Evolutionary conservation across 2,113 vertebrate species (phyloP).

Genomic region (Meriones unguiculatus): DNA sequence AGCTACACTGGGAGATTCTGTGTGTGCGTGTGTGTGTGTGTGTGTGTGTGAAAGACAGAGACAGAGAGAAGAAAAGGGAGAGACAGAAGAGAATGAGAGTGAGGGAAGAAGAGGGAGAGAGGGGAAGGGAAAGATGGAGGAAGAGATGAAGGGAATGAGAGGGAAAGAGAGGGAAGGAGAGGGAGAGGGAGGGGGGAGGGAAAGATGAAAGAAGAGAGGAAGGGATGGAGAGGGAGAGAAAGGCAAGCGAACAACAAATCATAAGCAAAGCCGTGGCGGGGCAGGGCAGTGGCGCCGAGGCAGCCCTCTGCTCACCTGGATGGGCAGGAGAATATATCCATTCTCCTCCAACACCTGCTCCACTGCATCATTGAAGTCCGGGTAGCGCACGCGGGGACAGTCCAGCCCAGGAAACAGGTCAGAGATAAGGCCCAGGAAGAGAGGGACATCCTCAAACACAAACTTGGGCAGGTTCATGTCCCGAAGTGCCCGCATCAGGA

Average conservation of each 20-base stretch:
- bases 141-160: neutral
- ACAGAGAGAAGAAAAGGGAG: neutral
- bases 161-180: too few relatives aligned
- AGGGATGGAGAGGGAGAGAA: neutral
- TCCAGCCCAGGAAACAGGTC: constrained; percentile 97
- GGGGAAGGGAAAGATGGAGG: neutral
- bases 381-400: constrained; percentile 95
- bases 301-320: constrained; percentile 88
- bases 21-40: neutral
- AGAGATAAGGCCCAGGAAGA: constrained; percentile 96
- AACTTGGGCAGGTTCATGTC: constrained; percentile 99
- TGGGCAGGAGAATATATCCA: constrained; percentile 89
- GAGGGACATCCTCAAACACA: constrained; percentile 97
- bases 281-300: too few relatives aligned
- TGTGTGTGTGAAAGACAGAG: neutral
- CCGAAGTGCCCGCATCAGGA: constrained; percentile 96
- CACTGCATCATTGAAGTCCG: constrained; percentile 94
- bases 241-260: too few relatives aligned
- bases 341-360: constrained; percentile 91
- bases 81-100: too few relatives aligned
- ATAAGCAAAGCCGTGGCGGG: neutral
- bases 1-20: neutral
- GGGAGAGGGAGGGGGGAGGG: neutral
- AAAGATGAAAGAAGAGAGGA: neutral
- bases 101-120: neutral